These are phyloP conservation scores for Mercenaria mercenaria DNA, from an alignment of 1,140 invertebrate genomes.

Conservation along the genomic window DNA sequence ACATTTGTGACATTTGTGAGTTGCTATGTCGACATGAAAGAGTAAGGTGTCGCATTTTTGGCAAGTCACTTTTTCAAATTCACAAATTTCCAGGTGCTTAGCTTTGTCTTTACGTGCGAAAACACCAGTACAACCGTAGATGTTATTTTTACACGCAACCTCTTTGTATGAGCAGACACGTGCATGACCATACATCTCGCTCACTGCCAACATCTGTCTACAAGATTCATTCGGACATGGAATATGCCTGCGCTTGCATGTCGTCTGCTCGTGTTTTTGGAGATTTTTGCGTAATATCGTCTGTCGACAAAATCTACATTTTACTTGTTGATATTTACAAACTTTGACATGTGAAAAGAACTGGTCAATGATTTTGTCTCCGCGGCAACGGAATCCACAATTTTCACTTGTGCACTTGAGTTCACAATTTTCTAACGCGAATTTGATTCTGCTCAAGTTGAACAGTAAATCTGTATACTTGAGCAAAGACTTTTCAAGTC, in stretches of 20 bases:
- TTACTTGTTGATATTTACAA: slow-evolving; percentile 17
- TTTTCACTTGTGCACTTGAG: slow-evolving; percentile 6
- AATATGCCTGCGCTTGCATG: background rate
- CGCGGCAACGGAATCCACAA: background rate
- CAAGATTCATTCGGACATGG: slow-evolving; percentile 18
- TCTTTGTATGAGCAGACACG: background rate
- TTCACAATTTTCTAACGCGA: slow-evolving; percentile 11
- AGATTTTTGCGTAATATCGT: slow-evolving; percentile 6
- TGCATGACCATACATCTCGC: background rate
- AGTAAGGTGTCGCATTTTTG: background rate
- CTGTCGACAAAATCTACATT: slow-evolving; percentile 31
- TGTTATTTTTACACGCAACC: background rate
- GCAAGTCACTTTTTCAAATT: background rate
- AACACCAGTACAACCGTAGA: background rate
- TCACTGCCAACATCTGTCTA: background rate
- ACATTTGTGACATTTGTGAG: background rate
- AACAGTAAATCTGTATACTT: background rate
- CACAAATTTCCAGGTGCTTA: slow-evolving; percentile 37
- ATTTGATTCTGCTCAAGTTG: background rate
- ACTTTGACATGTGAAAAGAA: background rate
- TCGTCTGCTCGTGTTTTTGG: slow-evolving; percentile 18
- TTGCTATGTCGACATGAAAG: background rate
- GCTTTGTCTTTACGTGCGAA: slow-evolving; percentile 8
- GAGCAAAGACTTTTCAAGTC: background rate
- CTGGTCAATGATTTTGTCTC: background rate